Conservation (phyloP, 2,113 vertebrate species). For the Zapus hudsonius region DNA sequence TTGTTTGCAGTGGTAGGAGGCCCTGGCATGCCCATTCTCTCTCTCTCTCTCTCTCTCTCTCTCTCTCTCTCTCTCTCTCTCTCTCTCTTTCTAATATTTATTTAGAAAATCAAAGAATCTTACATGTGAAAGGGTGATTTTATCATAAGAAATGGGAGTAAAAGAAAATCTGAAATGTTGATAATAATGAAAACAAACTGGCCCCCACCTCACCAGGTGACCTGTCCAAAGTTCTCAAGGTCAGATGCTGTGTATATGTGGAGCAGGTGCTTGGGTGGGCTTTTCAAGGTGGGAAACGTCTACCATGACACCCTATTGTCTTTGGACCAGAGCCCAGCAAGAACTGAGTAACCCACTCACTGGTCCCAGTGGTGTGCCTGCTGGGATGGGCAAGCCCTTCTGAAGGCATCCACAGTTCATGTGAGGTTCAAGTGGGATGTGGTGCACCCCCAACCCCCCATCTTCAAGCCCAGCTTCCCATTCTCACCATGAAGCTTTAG, state of each 20-base stretch:
- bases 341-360: neutral
- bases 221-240: neutral
- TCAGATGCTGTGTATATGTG: neutral
- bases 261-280: neutral
- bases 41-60: too few species aligned
- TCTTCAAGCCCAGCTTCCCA: neutral
- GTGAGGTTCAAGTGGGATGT: fast-evolving
- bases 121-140: neutral
- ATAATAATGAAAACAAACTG: neutral
- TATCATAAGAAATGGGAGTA: neutral
- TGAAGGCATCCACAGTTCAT: too few species aligned
- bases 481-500: neutral
- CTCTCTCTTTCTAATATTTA: too few species aligned
- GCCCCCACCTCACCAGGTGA: neutral
- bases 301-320: too few species aligned
- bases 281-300: neutral
- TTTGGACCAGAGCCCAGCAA: neutral
- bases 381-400: fast-evolving
- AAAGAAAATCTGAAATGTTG: slow-evolving; percentile 10
- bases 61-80: too few species aligned
- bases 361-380: neutral
- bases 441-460: too few species aligned
- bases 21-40: too few species aligned
- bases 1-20: too few species aligned
- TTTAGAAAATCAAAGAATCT: too few species aligned